Evolutionary conservation across 1,140 invertebrate genomes (phyloP).

Genomic region (Bombus consobrinus): DNA sequence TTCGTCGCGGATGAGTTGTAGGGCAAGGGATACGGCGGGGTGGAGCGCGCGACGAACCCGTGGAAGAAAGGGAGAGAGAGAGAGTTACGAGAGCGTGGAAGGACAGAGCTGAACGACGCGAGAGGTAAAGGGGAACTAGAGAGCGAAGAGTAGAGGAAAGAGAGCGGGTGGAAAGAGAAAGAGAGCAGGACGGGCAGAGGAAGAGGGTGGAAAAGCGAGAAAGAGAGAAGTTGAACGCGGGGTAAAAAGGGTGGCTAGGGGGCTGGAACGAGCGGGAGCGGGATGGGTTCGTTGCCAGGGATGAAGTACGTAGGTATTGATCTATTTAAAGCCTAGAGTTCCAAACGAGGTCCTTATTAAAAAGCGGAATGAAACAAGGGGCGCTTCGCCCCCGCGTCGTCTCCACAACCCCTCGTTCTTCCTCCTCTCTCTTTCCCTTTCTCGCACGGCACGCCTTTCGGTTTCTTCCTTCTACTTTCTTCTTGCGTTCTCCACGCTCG

Average conservation of each 20-base stretch:
- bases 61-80: conserved; percentile 45
- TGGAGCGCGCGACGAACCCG: conserved; percentile 5
- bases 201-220: conserved; percentile 60
- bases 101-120: conserved; percentile 40
- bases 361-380: conserved; percentile 81
- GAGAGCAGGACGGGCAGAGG: conserved; percentile 34
- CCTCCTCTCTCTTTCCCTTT: neutral
- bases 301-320: conserved; percentile 82
- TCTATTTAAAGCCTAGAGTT: conserved; percentile 83
- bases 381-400: conserved; percentile 61
- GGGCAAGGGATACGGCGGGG: conserved; percentile 29
- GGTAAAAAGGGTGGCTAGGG: conserved; percentile 72
- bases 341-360: conserved; percentile 83
- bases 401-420: conserved; percentile 17
- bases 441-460: conserved; percentile 31
- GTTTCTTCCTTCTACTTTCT: conserved; percentile 52
- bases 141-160: conserved; percentile 51
- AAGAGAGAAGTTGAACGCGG: conserved; percentile 59
- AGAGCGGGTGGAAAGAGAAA: conserved; percentile 42
- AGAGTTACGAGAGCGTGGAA: conserved; percentile 7
- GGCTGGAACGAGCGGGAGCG: conserved; percentile 70
- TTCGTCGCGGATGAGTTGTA: conserved; percentile 64
- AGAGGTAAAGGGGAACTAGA: conserved; percentile 22
- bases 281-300: conserved; percentile 79
- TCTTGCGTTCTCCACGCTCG: conserved; percentile 46